phyloP scores from a whole-genome alignment of 2,797 vertebrate species.

The Gobionotothen gibberifrons region DNA sequence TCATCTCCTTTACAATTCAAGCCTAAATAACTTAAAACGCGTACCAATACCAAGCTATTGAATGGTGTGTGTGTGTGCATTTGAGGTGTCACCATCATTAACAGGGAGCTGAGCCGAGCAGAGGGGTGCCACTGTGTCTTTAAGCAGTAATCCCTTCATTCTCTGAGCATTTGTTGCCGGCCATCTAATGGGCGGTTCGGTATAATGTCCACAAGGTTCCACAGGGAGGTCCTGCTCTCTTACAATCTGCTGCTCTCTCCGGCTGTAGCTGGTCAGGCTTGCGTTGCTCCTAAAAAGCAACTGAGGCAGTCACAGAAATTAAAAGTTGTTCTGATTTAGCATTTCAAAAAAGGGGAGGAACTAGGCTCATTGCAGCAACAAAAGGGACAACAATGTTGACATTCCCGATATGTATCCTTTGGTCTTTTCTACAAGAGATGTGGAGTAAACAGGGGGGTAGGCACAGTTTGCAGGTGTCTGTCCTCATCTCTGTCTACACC shows the following conservation, averaged over 20 bases:
- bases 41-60: slow-evolving; percentile 14
- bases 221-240: slow-evolving; percentile 80
- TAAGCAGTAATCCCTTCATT: slow-evolving; percentile 82
- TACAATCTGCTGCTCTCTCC: slow-evolving; percentile 62
- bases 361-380: slow-evolving; percentile 67
- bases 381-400: slow-evolving; percentile 75
- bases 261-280: slow-evolving; percentile 51
- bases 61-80: slow-evolving; percentile 34
- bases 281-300: slow-evolving; percentile 54
- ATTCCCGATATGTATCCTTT: slow-evolving; percentile 71
- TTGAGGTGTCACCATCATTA: slow-evolving; percentile 44
- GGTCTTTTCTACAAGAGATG: slow-evolving; percentile 61
- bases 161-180: slow-evolving; percentile 79
- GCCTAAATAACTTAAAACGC: slow-evolving; percentile 38
- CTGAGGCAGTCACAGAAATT: slow-evolving; percentile 59
- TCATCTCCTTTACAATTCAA: slow-evolving; percentile 30
- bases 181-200: slow-evolving; percentile 81
- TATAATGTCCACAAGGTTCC: slow-evolving; percentile 81
- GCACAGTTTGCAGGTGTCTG: slow-evolving; percentile 21
- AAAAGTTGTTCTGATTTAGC: slow-evolving; percentile 70
- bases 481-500: slow-evolving; percentile 5
- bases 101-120: slow-evolving; percentile 32
- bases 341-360: slow-evolving; percentile 76
- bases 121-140: slow-evolving; percentile 79
- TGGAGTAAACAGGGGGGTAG: slow-evolving; percentile 20